Percentiles rank a stretch among this genome's conserved stretches.
phyloP scores from a whole-genome alignment of 2,113 vertebrate genomes.

The Pygoscelis adeliae region DNA sequence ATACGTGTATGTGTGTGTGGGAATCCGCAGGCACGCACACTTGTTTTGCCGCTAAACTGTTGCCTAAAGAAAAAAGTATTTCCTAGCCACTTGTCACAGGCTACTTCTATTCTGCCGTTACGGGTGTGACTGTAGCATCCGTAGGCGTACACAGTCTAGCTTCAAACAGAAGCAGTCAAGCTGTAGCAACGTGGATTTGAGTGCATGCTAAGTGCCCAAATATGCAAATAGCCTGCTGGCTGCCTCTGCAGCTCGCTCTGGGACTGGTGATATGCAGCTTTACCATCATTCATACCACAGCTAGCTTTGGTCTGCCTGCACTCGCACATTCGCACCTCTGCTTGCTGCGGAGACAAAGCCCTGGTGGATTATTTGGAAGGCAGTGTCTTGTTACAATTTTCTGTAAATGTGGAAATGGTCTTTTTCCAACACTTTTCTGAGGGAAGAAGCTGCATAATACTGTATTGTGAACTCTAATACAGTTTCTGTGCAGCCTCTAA shows the following conservation, averaged over 20 bases:
- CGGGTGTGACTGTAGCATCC: not conserved
- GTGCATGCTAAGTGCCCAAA: not conserved
- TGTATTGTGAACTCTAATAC: not conserved
- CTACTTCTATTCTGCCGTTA: not conserved
- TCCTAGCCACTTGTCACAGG: not conserved
- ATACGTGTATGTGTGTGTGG: fast-evolving
- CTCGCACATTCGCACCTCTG: not conserved
- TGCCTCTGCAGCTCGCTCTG: fast-evolving
- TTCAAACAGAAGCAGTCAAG: not conserved
- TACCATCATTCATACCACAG: not conserved
- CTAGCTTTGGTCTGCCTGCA: not conserved
- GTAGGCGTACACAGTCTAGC: not conserved
- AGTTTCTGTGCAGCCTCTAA: constrained; percentile 2
- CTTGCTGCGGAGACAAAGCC: not conserved
- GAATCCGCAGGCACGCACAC: fast-evolving
- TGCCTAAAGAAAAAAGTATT: not conserved
- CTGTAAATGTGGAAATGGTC: constrained; percentile 11
- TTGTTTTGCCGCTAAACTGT: not conserved
- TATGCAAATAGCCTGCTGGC: constrained; percentile 1
- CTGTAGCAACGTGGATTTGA: not conserved
- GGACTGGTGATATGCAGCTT: not conserved
- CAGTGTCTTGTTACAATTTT: constrained; percentile 21
- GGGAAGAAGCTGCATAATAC: not conserved
- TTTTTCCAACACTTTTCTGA: not conserved
- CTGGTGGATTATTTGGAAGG: constrained; percentile 33